Evolutionary conservation across 2,113 vertebrate species (phyloP), one percentile per base, ranked within the genome.

Genomic region (Carlito syrichta): DNA sequence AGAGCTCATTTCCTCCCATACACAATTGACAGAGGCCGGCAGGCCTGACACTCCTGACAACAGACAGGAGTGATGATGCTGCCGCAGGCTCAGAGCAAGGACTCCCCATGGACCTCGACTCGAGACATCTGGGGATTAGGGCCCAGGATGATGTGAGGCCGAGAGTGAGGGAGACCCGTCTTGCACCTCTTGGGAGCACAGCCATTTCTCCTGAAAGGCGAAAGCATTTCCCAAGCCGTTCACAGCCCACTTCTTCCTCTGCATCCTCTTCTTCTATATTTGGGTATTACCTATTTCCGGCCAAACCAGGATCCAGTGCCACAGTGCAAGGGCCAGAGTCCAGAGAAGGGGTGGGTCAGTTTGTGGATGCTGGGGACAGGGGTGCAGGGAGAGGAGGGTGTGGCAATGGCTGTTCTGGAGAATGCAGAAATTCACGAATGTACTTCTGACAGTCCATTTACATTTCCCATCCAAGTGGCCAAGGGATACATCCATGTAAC

Each of bases 1-100:
- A 84, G 78, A 58, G 48, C 63, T 96, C 82, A 45, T 90, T 94
- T 97, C 82, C 86, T 96, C 93, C 62, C 82, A 96, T 85, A 92
- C 45, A 38, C 66, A 38, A 54, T 52, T 90, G 22, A 74, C 93
- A 88, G 94, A 79, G 74, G 87, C 73, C 69, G 25, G 43, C 25
- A 14, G 74, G 54, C 76, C n/a, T n/a, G n/a, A n/a, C n/a, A n/a
- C n/a, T 96, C 58, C 63, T 56, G 66, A 40, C 82, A 40, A 62
- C 71, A 50, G 60, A 66, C 13, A 52, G 10, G 16, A 60, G 30
- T 22, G 20, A 38, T 0, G 19, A 6, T 71, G 74, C 63, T 23
- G 20, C 45, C 4, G 9, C 14, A 13, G 9, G 35, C 20, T 27
- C 54, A 35, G 11, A 32, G 19, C 2, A 13, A 50, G 43, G 30